Evolutionary conservation across 1,140 invertebrate genomes (phyloP).

Genomic region (Zophobas morio): DNA sequence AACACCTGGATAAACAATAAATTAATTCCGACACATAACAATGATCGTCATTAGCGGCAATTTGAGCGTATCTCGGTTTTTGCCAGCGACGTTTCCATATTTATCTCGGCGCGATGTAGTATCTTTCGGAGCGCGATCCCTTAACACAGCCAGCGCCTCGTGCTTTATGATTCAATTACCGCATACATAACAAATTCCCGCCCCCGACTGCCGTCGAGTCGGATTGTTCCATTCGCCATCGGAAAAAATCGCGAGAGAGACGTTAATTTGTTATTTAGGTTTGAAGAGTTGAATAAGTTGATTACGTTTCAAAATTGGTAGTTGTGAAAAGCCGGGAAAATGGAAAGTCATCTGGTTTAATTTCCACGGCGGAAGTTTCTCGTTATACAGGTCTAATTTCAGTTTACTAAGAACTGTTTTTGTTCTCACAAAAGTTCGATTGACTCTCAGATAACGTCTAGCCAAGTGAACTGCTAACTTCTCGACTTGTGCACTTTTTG

Average conservation of each 20-base stretch:
- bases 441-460: slow-evolving; percentile 36
- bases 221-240: background rate
- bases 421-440: slow-evolving; percentile 42
- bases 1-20: slow-evolving; percentile 11
- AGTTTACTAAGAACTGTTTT: slow-evolving; percentile 43
- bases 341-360: slow-evolving; percentile 41
- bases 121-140: background rate
- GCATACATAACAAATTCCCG: background rate
- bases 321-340: slow-evolving; percentile 26
- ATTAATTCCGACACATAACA: background rate
- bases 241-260: slow-evolving; percentile 4
- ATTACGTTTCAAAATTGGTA: slow-evolving; percentile 33
- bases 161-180: background rate
- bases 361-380: slow-evolving; percentile 34
- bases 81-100: background rate
- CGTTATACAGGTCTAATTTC: slow-evolving; percentile 40
- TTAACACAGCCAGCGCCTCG: background rate
- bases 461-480: slow-evolving; percentile 41
- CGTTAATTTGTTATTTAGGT: slow-evolving; percentile 17
- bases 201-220: background rate
- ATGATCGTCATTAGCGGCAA: background rate
- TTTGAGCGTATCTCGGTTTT: background rate
- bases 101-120: background rate
- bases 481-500: slow-evolving; percentile 28
- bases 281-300: slow-evolving; percentile 30